phyloP scores from a whole-genome alignment of 1,140 invertebrate genomes.

The Hormaphis cornu region DNA sequence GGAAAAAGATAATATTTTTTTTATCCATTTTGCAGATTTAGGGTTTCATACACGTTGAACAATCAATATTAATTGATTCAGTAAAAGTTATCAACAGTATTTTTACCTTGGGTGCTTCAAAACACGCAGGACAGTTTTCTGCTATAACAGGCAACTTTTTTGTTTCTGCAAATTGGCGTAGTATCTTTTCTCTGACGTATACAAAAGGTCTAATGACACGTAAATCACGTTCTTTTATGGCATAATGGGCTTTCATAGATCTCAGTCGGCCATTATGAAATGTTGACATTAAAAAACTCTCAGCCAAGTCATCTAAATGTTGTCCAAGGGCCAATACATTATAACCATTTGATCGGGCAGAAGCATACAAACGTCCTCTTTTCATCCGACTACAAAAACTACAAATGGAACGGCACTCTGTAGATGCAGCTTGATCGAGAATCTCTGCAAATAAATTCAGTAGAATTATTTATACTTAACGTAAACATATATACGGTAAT shows the following conservation, averaged over 20 bases:
- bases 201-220: conserved; percentile 79
- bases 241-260: conserved; percentile 76
- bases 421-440: conserved; percentile 42
- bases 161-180: conserved; percentile 58
- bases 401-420: conserved; percentile 51
- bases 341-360: conserved; percentile 65
- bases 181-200: conserved; percentile 67
- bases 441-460: conserved; percentile 32
- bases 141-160: conserved; percentile 57
- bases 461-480: background rate
- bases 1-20: background rate
- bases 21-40: background rate
- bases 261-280: conserved; percentile 69
- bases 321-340: conserved; percentile 80
- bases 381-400: conserved; percentile 59
- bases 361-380: conserved; percentile 61
- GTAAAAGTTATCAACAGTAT: background rate
- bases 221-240: conserved; percentile 65
- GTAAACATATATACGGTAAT: background rate
- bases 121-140: conserved; percentile 54
- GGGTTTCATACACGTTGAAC: too few relatives aligned
- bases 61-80: too few relatives aligned
- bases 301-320: conserved; percentile 73
- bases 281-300: conserved; percentile 71
- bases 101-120: conserved; percentile 52